These are phyloP conservation scores for Heliothis peltigera DNA, from an alignment of 2,888 invertebrate genomes.

Conservation along the genomic window DNA sequence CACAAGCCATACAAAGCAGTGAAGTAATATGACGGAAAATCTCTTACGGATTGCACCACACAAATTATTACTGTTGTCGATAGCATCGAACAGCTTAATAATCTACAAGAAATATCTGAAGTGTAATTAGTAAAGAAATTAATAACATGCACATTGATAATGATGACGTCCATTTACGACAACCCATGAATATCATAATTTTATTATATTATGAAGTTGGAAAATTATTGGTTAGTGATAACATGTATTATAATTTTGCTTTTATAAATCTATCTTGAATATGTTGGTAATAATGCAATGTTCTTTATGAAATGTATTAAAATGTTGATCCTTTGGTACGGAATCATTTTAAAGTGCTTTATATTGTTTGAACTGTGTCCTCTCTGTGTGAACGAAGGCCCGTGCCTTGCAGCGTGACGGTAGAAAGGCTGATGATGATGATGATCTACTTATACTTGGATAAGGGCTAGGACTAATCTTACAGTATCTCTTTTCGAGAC, in stretches of 20 bases:
- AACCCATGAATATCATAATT: conserved; percentile 42
- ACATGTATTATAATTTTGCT: conserved; percentile 11
- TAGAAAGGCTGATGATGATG: no score
- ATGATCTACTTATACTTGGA: no score
- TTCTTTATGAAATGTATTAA: neutral
- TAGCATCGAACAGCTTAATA: conserved; percentile 60
- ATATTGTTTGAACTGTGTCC: no score
- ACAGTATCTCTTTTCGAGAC: no score
- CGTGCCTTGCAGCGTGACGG: no score
- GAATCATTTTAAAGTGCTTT: neutral
- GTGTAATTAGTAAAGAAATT: conserved; percentile 64
- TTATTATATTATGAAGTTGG: conserved; percentile 19
- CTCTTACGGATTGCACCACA: conserved; percentile 57
- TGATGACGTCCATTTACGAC: conserved; percentile 37
- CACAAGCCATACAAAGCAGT: neutral
- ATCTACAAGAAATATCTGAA: conserved; percentile 60
- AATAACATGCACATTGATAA: conserved; percentile 49
- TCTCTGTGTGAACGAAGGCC: no score
- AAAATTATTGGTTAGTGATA: conserved; percentile 31
- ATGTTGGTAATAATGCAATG: neutral
- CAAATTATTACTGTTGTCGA: conserved; percentile 33
- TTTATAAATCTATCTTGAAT: neutral
- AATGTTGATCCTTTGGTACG: neutral
- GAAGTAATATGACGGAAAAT: neutral
- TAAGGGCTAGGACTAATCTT: no score